These are phyloP conservation scores for Penaeus vannamei DNA, from an alignment of 1,140 invertebrate species.

Conservation along the genomic window DNA sequence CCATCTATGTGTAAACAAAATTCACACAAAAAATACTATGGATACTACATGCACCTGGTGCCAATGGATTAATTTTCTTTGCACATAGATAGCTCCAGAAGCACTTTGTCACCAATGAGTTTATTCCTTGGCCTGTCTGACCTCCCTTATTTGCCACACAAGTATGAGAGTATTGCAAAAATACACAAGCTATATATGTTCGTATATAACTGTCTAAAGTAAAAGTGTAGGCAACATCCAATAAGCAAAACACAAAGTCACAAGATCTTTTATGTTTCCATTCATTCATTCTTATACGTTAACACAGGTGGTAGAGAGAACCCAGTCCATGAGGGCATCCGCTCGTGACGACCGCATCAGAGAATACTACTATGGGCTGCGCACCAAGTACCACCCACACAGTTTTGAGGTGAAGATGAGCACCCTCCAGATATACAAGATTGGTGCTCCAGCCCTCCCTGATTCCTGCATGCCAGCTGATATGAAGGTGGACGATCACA, in stretches of 20 bases:
- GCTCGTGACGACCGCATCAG: constrained; percentile 85
- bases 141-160: too few species aligned
- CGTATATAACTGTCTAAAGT: too few species aligned
- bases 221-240: too few species aligned
- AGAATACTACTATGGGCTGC: constrained; percentile 96
- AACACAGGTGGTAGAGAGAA: constrained; percentile 87
- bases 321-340: constrained; percentile 80
- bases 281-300: not conserved
- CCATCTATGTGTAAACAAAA: too few species aligned
- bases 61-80: too few species aligned
- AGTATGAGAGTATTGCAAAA: not conserved
- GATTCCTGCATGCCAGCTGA: constrained; percentile 96
- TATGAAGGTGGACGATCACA: constrained; percentile 93
- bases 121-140: too few species aligned
- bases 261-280: too few species aligned
- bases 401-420: constrained; percentile 72
- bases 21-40: too few species aligned
- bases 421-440: constrained; percentile 86
- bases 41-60: too few species aligned
- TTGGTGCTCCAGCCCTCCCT: constrained; percentile 92
- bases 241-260: not conserved
- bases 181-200: not conserved
- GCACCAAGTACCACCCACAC: constrained; percentile 82
- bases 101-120: too few species aligned
- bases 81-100: too few species aligned